phyloP scores from a whole-genome alignment of 2,113 vertebrate species.

The Strigops habroptila region DNA sequence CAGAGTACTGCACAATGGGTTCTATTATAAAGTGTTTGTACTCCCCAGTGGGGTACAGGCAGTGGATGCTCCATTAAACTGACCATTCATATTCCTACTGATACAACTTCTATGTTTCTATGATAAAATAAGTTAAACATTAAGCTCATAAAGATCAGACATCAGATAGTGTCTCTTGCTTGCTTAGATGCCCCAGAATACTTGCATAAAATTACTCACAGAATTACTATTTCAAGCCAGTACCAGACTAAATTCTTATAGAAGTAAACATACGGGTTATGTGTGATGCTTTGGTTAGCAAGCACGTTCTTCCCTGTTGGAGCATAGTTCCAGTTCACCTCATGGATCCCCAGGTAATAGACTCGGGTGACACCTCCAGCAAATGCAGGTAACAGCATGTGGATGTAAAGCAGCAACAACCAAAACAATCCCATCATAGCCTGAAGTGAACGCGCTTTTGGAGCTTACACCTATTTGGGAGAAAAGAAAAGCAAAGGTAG shows the following conservation, averaged over 20 bases:
- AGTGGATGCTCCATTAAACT: neutral
- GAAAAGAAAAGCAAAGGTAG: neutral
- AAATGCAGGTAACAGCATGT: neutral
- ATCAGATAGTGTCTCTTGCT: neutral
- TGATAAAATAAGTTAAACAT: constrained; percentile 20
- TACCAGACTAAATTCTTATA: neutral
- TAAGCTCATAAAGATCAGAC: constrained; percentile 19
- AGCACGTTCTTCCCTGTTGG: constrained; percentile 64
- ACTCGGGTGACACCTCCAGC: constrained; percentile 50
- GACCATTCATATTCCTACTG: neutral
- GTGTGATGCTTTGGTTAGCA: constrained; percentile 11
- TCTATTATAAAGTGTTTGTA: neutral
- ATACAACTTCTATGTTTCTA: neutral
- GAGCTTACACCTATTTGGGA: neutral
- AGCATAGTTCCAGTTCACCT: constrained; percentile 74
- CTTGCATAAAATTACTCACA: neutral
- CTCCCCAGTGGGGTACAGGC: neutral
- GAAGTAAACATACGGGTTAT: constrained; percentile 41
- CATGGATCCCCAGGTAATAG: constrained; percentile 72
- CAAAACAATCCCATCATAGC: neutral
- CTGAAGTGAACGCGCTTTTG: neutral
- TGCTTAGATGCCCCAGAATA: neutral
- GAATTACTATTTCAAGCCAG: neutral
- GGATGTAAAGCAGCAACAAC: constrained; percentile 12
- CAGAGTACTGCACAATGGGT: neutral